Evolutionary conservation across 2,888 invertebrate species (phyloP), one percentile per base, ranked within the genome.

Genomic region (Sarcophaga variegata): DNA sequence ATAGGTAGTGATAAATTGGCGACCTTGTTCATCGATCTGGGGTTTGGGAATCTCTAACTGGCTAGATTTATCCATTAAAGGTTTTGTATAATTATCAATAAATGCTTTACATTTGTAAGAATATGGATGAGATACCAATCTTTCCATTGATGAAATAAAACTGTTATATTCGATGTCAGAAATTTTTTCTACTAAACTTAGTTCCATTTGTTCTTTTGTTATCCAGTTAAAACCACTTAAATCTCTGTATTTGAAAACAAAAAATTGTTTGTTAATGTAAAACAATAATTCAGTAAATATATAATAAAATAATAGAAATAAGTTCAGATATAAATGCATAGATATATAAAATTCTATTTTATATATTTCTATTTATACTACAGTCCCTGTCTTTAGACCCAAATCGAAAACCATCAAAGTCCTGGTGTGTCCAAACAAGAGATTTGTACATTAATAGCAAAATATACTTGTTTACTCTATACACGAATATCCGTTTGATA

Each of bases 141-240:
- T 95, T 79, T 97, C 95, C 94, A 98, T 95, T 1, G 96, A 95
- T 83, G 94, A 93, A 78, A 96, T 93, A 91, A 98, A 97, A 91
- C 95, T 96, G 3, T 95, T 94, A 93, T 97, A 97, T 90, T 97
- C 96, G 85, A 94, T 93, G 88, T 96, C 96, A n/a, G 93, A 93
- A 75, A 98, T 92, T 25, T 90, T 93, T 94, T 98, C 97, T 10
- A 97, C 94, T 70, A 97, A 91, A 49, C 93, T 87, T 47, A 94
- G 93, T 92, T 97, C 96, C 14, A 98, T 91, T 78, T 95, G 94
- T 0, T 94, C 94, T 92, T 96, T 96, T 1, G 95, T 92, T 0
- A 97, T 25, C 96, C 97, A 97, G 77, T 94, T 93, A 64, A 94
- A 95, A 11, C 95, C 95, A 78, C 94, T 89, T 25, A 94, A 89